These are phyloP conservation scores for Tetranychus truncatus DNA, from an alignment of 2,888 invertebrate species.

Conservation along the genomic window DNA sequence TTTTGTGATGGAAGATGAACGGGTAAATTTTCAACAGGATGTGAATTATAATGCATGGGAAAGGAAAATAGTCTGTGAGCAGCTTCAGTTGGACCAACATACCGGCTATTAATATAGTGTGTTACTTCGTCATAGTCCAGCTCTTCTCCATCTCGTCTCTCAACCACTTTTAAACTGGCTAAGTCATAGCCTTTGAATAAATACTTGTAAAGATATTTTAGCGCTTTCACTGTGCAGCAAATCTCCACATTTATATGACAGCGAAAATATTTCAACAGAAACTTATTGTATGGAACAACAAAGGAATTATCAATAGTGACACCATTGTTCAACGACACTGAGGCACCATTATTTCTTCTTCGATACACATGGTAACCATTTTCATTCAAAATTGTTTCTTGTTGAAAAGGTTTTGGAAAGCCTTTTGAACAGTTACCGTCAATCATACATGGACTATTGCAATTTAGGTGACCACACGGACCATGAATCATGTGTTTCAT, in stretches of 20 bases:
- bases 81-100: conserved; percentile 21
- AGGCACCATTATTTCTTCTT: no score
- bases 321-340: no score
- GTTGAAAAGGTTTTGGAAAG: no score
- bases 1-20: conserved; percentile 31
- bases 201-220: not conserved
- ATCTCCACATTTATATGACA: not conserved
- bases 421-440: no score
- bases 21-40: conserved; percentile 29
- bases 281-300: not conserved
- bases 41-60: conserved; percentile 29
- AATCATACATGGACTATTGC: no score
- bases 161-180: not conserved
- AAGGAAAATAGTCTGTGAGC: conserved; percentile 23
- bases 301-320: not conserved
- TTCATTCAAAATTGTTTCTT: no score
- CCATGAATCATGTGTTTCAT: conserved; percentile 20
- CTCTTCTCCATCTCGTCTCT: not conserved
- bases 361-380: no score
- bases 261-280: not conserved
- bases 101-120: not conserved
- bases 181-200: not conserved
- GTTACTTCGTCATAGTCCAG: no score
- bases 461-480: conserved; percentile 6
- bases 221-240: not conserved